These are phyloP conservation scores for Ptychobarbus kaznakovi DNA, from an alignment of 2,797 vertebrate species.

Conservation along the genomic window DNA sequence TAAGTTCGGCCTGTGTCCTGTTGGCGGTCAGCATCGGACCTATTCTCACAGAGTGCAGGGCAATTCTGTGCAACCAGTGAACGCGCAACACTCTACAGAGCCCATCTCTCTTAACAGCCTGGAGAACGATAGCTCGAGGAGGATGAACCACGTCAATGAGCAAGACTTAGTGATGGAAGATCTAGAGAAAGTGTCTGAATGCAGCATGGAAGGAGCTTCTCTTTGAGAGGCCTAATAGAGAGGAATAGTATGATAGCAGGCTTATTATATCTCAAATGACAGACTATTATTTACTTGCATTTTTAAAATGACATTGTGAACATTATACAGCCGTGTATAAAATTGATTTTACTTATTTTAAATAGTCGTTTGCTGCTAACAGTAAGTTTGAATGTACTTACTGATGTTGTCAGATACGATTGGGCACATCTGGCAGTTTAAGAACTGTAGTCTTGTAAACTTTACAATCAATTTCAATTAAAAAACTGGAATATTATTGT, in stretches of 20 bases:
- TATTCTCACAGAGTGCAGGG: constrained; percentile 76
- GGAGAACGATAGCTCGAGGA: constrained; percentile 69
- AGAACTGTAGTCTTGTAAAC: neutral
- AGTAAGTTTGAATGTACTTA: constrained; percentile 27
- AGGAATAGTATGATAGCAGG: neutral
- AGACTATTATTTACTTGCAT: neutral
- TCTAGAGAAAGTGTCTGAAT: constrained; percentile 76
- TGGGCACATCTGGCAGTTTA: constrained; percentile 2
- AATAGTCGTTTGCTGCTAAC: constrained; percentile 14
- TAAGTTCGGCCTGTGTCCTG: constrained; percentile 81
- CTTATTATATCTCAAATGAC: neutral
- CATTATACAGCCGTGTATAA: neutral
- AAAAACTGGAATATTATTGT: neutral
- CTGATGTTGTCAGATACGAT: neutral
- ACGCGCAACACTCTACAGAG: constrained; percentile 70
- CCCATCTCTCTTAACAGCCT: constrained; percentile 73
- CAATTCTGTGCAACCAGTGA: constrained; percentile 78
- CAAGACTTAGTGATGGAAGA: constrained; percentile 84
- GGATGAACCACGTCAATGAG: constrained; percentile 73
- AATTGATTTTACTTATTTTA: neutral
- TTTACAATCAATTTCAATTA: neutral
- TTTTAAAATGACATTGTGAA: neutral
- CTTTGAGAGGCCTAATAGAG: constrained; percentile 62
- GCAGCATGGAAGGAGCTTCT: constrained; percentile 70
- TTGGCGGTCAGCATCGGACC: constrained; percentile 69